Evolutionary conservation across 2,113 vertebrate species (phyloP), one percentile per base, ranked within the genome.

Genomic region (Balaeniceps rex): DNA sequence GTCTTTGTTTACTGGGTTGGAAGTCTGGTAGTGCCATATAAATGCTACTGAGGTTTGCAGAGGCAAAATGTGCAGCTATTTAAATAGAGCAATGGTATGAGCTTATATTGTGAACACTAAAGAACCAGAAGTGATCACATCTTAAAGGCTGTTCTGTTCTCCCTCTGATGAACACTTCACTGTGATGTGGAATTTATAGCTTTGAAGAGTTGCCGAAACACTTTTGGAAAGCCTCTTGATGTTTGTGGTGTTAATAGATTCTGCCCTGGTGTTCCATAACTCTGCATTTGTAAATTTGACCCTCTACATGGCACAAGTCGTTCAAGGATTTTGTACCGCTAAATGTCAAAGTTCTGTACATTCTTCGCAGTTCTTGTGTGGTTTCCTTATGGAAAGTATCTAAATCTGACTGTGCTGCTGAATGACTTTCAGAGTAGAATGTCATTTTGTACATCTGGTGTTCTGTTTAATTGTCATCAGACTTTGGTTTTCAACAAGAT

Each of bases 381-480:
- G 17, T 86, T 95, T 93, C 64, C 63, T 88, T 77, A 57, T 19
- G 17, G 63, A 82, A 87, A 49, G 10, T 18, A 51, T 44, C 58
- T 51, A 49, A 82, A 88, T 75, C 29, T 64, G 78, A 42, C 57
- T 78, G 33, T 70, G 71, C 75, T 65, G 68, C 85, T 85, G 87
- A 71, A 49, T 81, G 85, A 95, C 90, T 94, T 90, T 54, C 51
- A 80, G 83, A 68, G 49, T 57, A 52, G 47, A 68, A 93, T 87
- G 91, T 84, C 71, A 93, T 74, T 95, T 79, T 77, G 54, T 93
- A 64, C 79, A 72, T 86, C 93, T 94, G 85, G 47, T 75, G 46
- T 60, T 93, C 81, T 70, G 63, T 66, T 88, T 81, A 93, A 94
- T 96, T 96, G 94, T 93, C 85, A 78, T 87, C 93, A 93, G 84